Evolutionary conservation across 2,888 invertebrate species (phyloP).

Genomic region (Hyppa rectilinea): DNA sequence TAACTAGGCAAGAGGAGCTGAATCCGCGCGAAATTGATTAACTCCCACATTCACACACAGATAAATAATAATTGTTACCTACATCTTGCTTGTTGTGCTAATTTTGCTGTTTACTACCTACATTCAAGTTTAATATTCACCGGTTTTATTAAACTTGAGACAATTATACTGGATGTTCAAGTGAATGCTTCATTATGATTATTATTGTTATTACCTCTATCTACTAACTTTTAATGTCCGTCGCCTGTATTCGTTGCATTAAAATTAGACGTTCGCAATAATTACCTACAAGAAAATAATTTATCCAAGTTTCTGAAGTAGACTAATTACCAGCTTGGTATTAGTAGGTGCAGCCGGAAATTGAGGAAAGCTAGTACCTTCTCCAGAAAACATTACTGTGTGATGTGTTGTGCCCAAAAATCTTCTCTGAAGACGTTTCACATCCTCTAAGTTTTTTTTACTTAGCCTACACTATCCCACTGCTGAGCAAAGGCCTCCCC

Average conservation of each 20-base stretch:
- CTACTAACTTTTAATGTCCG: neutral
- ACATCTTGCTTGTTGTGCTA: constrained; percentile 27
- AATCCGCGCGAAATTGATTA: constrained; percentile 64
- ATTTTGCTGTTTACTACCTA: constrained; percentile 22
- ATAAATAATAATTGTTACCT: constrained; percentile 44
- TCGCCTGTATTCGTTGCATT: neutral
- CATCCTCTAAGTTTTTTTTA: neutral
- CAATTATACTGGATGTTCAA: constrained; percentile 11
- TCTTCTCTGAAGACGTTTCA: neutral
- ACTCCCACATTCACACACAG: constrained; percentile 51
- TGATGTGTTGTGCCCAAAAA: neutral
- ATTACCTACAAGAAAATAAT: neutral
- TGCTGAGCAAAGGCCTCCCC: no score
- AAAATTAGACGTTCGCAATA: neutral
- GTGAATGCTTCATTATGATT: constrained; percentile 1
- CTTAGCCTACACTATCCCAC: no score
- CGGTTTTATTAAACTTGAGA: constrained; percentile 24
- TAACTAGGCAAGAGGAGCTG: constrained; percentile 38
- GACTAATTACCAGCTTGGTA: neutral
- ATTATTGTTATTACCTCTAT: neutral
- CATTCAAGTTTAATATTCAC: constrained; percentile 15
- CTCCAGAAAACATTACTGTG: neutral
- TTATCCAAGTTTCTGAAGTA: neutral
- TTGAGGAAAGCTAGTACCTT: neutral
- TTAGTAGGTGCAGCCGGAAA: no score